Evolutionary conservation across 1,140 invertebrate species (phyloP), one percentile per base, ranked within the genome.

Genomic region (Ctenoplectra terminalis): DNA sequence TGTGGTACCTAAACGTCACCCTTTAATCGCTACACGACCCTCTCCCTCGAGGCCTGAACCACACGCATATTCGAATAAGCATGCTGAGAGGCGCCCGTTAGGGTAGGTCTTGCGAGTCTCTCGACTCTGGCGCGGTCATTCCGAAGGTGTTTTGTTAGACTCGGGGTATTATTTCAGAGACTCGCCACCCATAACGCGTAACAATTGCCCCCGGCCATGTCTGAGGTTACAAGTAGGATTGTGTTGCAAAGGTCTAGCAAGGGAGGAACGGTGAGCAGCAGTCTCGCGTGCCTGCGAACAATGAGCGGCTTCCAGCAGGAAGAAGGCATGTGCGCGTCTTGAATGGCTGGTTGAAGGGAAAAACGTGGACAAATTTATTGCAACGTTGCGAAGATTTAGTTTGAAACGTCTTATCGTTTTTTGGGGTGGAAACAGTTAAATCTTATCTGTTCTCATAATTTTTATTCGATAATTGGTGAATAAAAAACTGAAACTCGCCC

Each of bases 131-230:
- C 52, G 26, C 50, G 63, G 15, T 64, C 64, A 69, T 71, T 82
- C 52, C 78, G 29, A 69, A 78, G 81, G 69, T 82, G 82, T 86
- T 84, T 83, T 82, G 34, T 69, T 69, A 86, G 82, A 76, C 66
- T 78, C 58, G 20, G 70, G 71, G 37, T 85, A 84, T 88, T 85
- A 87, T 87, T 88, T 82, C 85, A 84, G 61, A 66, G 79, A 66
- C 82, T 87, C 66, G 85, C 85, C 80, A 90, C 79, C 83, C 82
- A 78, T 76, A 84, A 85, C 87, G 83, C 74, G 81, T 75, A 88
- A 89, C 77, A 82, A 77, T 78, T 81, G 77, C 64, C 75, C 75
- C 31, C 15, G 75, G 75, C 77, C 46, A 50, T 80, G 80, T 85
- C 76, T 87, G 78, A 83, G 63, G 80, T 89, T 85, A 64, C 81